These are phyloP conservation scores for Athene cunicularia DNA, from an alignment of 2,113 vertebrate genomes.

Conservation along the genomic window DNA sequence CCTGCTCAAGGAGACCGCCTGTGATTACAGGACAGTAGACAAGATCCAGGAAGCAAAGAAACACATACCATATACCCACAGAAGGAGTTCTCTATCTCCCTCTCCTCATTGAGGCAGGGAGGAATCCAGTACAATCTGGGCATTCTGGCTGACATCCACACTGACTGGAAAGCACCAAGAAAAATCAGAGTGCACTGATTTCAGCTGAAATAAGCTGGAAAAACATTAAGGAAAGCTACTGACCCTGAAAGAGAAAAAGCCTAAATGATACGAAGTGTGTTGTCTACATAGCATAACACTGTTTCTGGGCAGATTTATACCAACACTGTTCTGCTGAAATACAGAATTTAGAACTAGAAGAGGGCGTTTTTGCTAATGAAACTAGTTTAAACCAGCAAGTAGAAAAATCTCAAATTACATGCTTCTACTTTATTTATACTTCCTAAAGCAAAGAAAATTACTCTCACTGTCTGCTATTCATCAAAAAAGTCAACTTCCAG, in stretches of 20 bases:
- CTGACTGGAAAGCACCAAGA: not conserved
- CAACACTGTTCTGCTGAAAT: not conserved
- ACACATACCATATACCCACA: rapidly evolving
- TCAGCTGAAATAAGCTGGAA: not conserved
- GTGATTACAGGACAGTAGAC: not conserved
- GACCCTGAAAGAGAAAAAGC: not conserved
- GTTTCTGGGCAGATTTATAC: not conserved
- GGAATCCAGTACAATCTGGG: not conserved
- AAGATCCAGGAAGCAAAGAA: not conserved
- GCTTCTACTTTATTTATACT: not conserved
- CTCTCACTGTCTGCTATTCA: not conserved
- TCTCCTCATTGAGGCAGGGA: not conserved
- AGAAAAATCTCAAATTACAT: not conserved
- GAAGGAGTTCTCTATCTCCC: not conserved
- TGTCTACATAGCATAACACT: not conserved
- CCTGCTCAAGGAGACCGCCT: not conserved
- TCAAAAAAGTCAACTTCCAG: not conserved
- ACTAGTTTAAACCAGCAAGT: not conserved
- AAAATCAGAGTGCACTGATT: rapidly evolving
- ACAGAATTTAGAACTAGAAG: not conserved
- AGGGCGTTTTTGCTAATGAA: not conserved
- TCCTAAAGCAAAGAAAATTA: not conserved
- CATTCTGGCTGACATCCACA: not conserved
- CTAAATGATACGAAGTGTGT: not conserved
- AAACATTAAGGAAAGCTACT: not conserved